phyloP scores from a whole-genome alignment of 2,113 vertebrate genomes.

The Pelmatolapia mariae region DNA sequence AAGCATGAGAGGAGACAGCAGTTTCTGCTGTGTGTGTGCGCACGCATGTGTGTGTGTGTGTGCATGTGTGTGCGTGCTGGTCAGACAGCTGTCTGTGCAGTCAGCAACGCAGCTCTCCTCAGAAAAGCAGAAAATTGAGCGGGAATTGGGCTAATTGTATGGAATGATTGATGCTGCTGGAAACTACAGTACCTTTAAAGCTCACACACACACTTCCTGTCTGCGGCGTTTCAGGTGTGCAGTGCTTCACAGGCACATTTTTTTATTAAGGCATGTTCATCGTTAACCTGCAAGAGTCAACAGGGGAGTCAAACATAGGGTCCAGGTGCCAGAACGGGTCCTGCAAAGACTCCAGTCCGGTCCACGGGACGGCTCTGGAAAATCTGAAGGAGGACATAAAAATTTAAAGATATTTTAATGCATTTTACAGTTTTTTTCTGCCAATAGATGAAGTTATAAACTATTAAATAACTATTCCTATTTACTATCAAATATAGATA shows the following conservation, averaged over 20 bases:
- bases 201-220: conserved; percentile 41
- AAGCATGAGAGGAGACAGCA: not conserved
- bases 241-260: accelerated
- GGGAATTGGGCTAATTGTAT: conserved; percentile 87
- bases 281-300: not conserved
- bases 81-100: conserved; percentile 88
- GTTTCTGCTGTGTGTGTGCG: not conserved
- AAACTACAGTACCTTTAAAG: conserved; percentile 85
- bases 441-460: not conserved
- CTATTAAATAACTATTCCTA: not conserved
- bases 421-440: not conserved
- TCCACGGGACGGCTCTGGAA: accelerated
- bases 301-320: not conserved
- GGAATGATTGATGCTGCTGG: conserved; percentile 90
- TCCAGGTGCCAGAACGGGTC: not conserved
- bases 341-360: not conserved
- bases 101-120: conserved; percentile 82
- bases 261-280: not conserved
- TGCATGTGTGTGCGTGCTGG: conserved; percentile 47
- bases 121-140: conserved; percentile 85
- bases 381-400: not conserved
- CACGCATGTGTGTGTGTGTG: not conserved
- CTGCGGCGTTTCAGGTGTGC: not conserved
- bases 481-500: not conserved
- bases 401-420: not conserved